Evolutionary conservation across 2,797 vertebrate genomes (phyloP).

Genomic region (Xenops minutus): DNA sequence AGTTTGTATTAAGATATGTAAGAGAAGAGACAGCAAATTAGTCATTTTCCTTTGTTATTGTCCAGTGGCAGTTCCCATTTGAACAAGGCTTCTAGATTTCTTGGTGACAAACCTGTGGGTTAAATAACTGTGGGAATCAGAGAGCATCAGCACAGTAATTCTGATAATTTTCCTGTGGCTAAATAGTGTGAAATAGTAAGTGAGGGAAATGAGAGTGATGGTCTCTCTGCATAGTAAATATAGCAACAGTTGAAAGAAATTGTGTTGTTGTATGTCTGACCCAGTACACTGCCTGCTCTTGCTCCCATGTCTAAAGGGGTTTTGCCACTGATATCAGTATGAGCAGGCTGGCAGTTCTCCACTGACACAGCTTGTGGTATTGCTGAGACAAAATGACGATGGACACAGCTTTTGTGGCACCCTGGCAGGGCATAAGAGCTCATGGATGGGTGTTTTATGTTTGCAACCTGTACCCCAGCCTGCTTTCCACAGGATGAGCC

Average conservation of each 20-base stretch:
- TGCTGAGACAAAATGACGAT: neutral
- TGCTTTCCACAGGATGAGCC: neutral
- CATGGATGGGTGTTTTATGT: neutral
- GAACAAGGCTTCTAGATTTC: neutral
- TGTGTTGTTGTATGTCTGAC: neutral
- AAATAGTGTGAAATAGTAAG: neutral
- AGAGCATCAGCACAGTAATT: neutral
- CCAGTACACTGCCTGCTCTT: neutral
- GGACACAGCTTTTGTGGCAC: neutral
- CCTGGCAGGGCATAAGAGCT: accelerated
- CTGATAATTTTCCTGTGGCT: neutral
- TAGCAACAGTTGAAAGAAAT: neutral
- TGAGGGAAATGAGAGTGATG: accelerated
- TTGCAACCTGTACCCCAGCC: neutral
- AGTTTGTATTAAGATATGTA: neutral
- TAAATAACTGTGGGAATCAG: neutral
- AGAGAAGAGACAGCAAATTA: neutral
- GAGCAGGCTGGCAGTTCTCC: neutral
- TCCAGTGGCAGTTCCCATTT: neutral
- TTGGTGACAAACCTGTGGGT: neutral
- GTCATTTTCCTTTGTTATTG: neutral
- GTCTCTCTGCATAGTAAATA: neutral
- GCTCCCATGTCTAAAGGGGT: neutral
- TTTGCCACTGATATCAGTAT: neutral
- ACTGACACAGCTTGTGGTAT: accelerated